Percentiles rank a stretch among this genome's conserved stretches.
Evolutionary conservation across 2,113 vertebrate genomes (phyloP).

Genomic region (Eublepharis macularius): DNA sequence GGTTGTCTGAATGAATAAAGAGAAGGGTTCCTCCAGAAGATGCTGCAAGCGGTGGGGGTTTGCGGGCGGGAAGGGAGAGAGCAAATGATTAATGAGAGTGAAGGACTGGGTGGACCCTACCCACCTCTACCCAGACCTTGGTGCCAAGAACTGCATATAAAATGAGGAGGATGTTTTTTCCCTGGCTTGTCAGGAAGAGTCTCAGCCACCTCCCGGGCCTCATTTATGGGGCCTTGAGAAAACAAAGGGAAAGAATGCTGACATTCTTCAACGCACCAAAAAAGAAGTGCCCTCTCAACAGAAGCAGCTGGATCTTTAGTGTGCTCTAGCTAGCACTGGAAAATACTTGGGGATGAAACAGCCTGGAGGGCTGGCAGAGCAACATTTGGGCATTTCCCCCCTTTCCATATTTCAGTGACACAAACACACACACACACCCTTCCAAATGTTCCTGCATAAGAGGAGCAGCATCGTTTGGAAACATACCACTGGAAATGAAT

Average conservation of each 20-base stretch:
- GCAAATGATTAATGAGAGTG: constrained; percentile 99
- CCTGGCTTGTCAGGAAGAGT: constrained; percentile 75
- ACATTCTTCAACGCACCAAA: background rate
- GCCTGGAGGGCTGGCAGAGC: background rate
- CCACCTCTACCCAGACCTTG: constrained; percentile 96
- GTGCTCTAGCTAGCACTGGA: background rate
- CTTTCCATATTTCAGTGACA: no score
- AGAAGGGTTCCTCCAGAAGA: constrained; percentile 96
- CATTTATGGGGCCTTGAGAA: constrained; percentile 60
- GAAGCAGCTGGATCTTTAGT: background rate
- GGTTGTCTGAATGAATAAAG: constrained; percentile 98
- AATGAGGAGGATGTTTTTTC: constrained; percentile 80
- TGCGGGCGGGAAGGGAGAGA: constrained; percentile 52
- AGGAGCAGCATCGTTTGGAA: background rate
- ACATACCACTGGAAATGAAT: background rate
- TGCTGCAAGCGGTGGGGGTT: constrained; percentile 81
- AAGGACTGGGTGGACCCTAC: constrained; percentile 93
- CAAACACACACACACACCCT: background rate
- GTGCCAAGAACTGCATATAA: constrained; percentile 90
- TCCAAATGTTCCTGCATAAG: background rate
- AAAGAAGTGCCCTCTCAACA: constrained; percentile 29
- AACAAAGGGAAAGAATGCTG: constrained; percentile 50
- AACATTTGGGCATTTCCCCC: no score
- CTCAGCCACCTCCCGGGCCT: constrained; percentile 40
- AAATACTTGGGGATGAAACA: background rate